phyloP scores from a whole-genome alignment of 1,140 invertebrate species.

The Pseudomyrmex concolor region DNA sequence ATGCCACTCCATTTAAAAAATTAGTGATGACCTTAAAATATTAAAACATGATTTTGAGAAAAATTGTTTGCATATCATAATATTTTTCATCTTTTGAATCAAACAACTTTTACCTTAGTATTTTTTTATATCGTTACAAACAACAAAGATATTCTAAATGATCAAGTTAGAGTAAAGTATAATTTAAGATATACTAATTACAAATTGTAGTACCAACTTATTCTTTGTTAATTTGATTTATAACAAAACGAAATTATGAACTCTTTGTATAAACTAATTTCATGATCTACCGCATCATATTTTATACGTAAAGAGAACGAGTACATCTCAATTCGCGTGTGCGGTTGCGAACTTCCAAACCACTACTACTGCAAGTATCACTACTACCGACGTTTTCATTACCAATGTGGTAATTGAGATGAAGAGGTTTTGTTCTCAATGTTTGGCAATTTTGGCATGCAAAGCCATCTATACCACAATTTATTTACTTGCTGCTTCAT shows the following conservation, averaged over 20 bases:
- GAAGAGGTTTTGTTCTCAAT: slow-evolving; percentile 57
- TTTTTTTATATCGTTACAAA: too few relatives aligned
- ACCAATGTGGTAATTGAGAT: slow-evolving; percentile 49
- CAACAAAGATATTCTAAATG: too few relatives aligned
- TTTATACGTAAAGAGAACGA: slow-evolving; percentile 46
- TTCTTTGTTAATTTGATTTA: background rate
- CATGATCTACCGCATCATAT: background rate
- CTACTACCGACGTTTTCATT: slow-evolving; percentile 15
- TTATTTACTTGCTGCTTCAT: background rate
- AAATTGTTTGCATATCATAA: too few relatives aligned
- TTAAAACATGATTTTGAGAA: too few relatives aligned
- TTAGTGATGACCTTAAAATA: too few relatives aligned
- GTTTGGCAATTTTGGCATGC: slow-evolving; percentile 19
- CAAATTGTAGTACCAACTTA: background rate
- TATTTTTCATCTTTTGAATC: too few relatives aligned
- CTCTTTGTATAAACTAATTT: slow-evolving; percentile 11
- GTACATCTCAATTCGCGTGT: slow-evolving; percentile 38
- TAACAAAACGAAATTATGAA: too few relatives aligned
- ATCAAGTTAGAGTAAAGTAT: too few relatives aligned
- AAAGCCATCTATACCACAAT: too few relatives aligned
- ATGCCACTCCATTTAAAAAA: too few relatives aligned
- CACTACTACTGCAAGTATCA: slow-evolving; percentile 14
- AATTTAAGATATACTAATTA: too few relatives aligned
- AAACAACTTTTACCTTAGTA: too few relatives aligned
- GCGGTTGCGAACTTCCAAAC: slow-evolving; percentile 13